phyloP scores from a whole-genome alignment of 1,140 invertebrate genomes.

The Lordiphosa stackelbergi region DNA sequence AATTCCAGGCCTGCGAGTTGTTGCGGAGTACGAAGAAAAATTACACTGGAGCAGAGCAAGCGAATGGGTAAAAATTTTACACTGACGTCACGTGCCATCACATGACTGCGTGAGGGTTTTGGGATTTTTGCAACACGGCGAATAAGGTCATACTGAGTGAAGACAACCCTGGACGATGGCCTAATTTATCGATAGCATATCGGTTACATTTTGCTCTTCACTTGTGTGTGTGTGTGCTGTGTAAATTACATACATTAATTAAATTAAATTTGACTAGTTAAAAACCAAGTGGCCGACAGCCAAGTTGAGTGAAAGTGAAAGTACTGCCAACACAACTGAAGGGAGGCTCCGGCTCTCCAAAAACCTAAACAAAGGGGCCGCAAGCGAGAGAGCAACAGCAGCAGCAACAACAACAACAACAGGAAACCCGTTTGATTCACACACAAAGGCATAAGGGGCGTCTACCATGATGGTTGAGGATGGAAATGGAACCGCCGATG shows the following conservation, averaged over 20 bases:
- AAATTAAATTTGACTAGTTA: slow-evolving; percentile 7
- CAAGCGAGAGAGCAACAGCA: slow-evolving; percentile 11
- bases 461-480: slow-evolving; percentile 85
- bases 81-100: slow-evolving; percentile 72
- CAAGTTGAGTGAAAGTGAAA: slow-evolving; percentile 1
- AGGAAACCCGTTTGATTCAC: slow-evolving; percentile 48
- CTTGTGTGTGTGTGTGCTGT: slow-evolving; percentile 6
- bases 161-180: background rate
- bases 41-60: slow-evolving; percentile 39
- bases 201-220: background rate
- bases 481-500: slow-evolving; percentile 87
- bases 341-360: too few species aligned
- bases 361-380: background rate
- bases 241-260: slow-evolving; percentile 12
- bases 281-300: slow-evolving; percentile 1
- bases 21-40: slow-evolving; percentile 67
- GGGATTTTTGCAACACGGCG: background rate
- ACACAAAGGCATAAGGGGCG: slow-evolving; percentile 26
- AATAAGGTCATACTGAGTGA: background rate
- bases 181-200: background rate
- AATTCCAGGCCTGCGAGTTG: slow-evolving; percentile 68
- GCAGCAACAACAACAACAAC: slow-evolving; percentile 8
- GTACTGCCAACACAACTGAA: too few species aligned
- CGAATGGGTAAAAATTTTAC: slow-evolving; percentile 38
- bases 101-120: slow-evolving; percentile 44